These are phyloP conservation scores for Chelonia mydas DNA, from an alignment of 2,797 vertebrate genomes.

Conservation along the genomic window DNA sequence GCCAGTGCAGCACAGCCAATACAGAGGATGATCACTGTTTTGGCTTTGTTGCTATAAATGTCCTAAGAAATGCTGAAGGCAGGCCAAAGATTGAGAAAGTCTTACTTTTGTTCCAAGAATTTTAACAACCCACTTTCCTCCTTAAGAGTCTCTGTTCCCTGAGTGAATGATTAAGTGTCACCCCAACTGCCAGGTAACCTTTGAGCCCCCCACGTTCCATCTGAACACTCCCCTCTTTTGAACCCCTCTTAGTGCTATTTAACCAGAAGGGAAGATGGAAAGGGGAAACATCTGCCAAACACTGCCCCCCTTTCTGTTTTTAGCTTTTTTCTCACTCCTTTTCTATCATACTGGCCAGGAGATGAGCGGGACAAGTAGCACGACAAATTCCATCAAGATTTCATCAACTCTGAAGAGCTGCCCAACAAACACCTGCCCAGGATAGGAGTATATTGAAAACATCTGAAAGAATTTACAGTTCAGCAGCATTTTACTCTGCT, in stretches of 20 bases:
- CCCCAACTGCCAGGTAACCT: not conserved
- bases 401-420: conserved; percentile 2
- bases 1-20: not conserved
- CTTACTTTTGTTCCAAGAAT: not conserved
- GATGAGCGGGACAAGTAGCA: not conserved
- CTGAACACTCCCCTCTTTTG: not conserved
- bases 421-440: conserved; percentile 3
- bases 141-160: not conserved
- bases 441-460: not conserved
- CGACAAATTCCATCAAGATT: not conserved
- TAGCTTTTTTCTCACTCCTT: not conserved
- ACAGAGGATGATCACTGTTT: not conserved
- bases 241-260: not conserved
- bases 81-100: not conserved
- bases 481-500: not conserved
- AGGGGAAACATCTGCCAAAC: too few species aligned
- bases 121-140: not conserved
- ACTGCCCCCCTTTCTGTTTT: not conserved
- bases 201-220: not conserved
- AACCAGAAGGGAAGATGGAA: not conserved
- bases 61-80: not conserved
- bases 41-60: not conserved
- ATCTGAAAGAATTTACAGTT: not conserved
- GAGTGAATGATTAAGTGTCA: not conserved
- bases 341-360: not conserved